Conservation (phyloP, 2,113 vertebrate genomes). For the Upupa epops region DNA sequence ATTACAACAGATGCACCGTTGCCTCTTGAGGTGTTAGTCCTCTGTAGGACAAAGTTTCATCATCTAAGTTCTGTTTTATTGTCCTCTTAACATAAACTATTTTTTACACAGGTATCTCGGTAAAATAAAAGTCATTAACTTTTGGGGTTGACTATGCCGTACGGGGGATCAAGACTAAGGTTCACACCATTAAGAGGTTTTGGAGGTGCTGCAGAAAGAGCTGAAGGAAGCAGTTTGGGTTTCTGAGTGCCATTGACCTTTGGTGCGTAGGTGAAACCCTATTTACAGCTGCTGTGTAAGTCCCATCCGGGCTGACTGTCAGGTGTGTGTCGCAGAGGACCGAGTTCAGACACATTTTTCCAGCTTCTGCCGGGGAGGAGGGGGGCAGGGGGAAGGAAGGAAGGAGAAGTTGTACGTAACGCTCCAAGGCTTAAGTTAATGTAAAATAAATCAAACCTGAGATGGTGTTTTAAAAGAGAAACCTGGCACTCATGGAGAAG, state of each 20-base stretch:
- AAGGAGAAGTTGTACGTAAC: neutral
- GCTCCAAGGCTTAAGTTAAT: constrained; percentile 14
- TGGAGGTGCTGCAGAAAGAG: neutral
- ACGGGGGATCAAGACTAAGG: neutral
- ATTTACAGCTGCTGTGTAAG: neutral
- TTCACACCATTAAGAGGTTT: neutral
- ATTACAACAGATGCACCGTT: neutral
- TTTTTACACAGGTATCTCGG: neutral
- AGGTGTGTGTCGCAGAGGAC: neutral
- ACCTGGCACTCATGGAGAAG: constrained; percentile 16
- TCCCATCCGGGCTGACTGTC: neutral
- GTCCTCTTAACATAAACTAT: neutral
- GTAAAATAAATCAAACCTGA: constrained; percentile 54
- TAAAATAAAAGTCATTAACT: neutral
- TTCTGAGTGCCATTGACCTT: neutral
- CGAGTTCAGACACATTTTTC: neutral
- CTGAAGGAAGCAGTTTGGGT: neutral
- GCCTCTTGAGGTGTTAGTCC: neutral
- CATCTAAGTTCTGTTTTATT: neutral
- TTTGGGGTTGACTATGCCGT: neutral
- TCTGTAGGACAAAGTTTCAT: neutral
- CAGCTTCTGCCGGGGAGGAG: neutral
- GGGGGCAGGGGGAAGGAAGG: neutral
- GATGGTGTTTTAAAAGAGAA: constrained; percentile 51
- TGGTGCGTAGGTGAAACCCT: neutral